Percentiles rank a stretch among this genome's conserved stretches.
Conservation (phyloP, 2,113 vertebrate genomes). For the Neodontobutis hainanensis region DNA sequence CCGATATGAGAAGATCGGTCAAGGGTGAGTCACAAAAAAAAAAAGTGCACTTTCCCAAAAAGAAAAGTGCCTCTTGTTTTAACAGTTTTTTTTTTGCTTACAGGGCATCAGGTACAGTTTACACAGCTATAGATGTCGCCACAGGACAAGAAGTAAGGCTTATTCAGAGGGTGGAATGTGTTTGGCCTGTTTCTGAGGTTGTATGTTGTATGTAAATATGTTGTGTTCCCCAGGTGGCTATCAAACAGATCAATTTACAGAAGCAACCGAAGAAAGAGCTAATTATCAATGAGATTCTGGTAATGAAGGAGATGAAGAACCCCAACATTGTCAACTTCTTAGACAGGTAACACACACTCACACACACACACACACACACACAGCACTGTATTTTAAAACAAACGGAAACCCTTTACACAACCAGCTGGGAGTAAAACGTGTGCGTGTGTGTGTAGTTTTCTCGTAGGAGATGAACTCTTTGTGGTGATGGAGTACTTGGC, state of each 20-base stretch:
- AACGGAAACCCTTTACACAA: background rate
- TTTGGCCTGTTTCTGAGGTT: too few species aligned
- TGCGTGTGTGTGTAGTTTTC: conserved; percentile 79
- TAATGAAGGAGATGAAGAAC: conserved; percentile 98
- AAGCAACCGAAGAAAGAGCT: conserved; percentile 98
- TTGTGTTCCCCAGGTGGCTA: conserved; percentile 85
- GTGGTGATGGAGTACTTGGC: conserved; percentile 99
- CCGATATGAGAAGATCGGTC: conserved; percentile 95
- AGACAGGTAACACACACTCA: conserved; percentile 92
- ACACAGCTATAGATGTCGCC: conserved; percentile 95
- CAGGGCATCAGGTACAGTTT: conserved; percentile 97
- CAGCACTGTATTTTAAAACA: background rate
- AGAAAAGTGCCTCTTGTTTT: background rate
- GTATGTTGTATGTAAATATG: background rate
- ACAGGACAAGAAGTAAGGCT: conserved; percentile 90
- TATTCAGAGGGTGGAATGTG: too few species aligned
- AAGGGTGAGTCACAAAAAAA: conserved; percentile 86
- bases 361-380: too few species aligned
- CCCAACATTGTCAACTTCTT: conserved; percentile 98
- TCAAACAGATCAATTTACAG: conserved; percentile 98
- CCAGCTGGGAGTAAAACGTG: background rate
- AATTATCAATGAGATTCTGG: conserved; percentile 98
- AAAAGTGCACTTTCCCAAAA: too few species aligned
- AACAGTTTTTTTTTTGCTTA: conserved; percentile 14
- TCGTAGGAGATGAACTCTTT: conserved; percentile 95